Base-by-base conservation (phyloP, 2,797 vertebrate genomes). In the Sphenodon punctatus region DNA sequence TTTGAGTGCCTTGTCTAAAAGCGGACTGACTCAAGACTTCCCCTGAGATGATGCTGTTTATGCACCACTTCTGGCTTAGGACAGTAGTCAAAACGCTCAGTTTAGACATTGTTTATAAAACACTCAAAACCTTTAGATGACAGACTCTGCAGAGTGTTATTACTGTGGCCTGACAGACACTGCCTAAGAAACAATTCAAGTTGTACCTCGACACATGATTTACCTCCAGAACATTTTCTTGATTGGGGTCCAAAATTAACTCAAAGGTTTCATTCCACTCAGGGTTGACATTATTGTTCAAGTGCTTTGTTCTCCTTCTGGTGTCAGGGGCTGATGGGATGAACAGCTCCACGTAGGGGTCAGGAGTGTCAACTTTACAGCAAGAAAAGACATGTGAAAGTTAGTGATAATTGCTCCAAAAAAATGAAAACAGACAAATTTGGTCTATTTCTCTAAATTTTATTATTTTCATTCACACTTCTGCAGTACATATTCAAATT, bases 281-380 rank as follows among this genome's bases (percentile, higher is more conserved):
- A 0, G 99, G 99, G 89, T 99, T 98, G 86, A 99, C 94, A 68
- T 99, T 38, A 1, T 99, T 99, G 93, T 99, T 97, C 83, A 99
- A 97, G 82, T 99, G 97, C n/a, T 95, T 97, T 2, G 98, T 99
- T 93, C 96, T 97, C 89, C 98, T 99, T 83, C 98, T 97, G 96
- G 97, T 97, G 73, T 99, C 98, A 0, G 98, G 98, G 34, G 98
- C 97, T 0, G 97, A 97, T 1, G 97, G 97, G 88, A 99, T 98
- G 94, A 97, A 98, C 67, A 99, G 94, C 88, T 99, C 98, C 94
- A 99, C 97, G 1, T 99, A 99, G 1, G 99, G 98, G 85, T 99
- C 99, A 16, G 99, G 99, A 30, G 99, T 99, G 92, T 99, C 98
- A 91, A 99, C 98, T 99, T 82, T 5, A 79, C 19, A 77, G 51